These are phyloP conservation scores for Myocastor coypus DNA, from an alignment of 2,113 vertebrate genomes.

Conservation along the genomic window DNA sequence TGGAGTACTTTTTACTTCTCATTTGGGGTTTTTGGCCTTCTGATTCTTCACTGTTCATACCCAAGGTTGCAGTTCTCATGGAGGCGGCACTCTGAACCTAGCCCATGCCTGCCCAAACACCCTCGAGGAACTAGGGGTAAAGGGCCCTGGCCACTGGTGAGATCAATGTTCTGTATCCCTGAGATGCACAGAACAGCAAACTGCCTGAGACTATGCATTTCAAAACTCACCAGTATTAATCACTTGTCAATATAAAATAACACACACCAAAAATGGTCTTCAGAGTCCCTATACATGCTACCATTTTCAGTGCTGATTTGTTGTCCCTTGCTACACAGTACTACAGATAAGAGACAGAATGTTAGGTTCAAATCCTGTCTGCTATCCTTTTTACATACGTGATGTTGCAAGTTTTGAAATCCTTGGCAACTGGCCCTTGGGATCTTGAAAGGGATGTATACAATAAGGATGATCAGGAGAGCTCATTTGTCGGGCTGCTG, in stretches of 20 bases:
- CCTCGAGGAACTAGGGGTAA: neutral
- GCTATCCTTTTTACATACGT: neutral
- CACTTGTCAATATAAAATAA: neutral
- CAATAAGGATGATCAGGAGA: neutral
- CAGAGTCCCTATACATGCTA: neutral
- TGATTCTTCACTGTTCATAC: neutral
- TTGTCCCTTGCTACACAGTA: neutral
- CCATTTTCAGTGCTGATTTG: neutral
- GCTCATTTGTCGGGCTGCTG: neutral
- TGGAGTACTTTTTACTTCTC: constrained; percentile 28
- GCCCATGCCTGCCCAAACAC: neutral
- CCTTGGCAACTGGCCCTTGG: neutral
- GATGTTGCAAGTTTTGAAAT: neutral
- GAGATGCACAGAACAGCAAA: neutral
- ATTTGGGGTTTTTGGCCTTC: constrained; percentile 8
- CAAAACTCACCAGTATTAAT: neutral
- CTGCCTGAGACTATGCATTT: neutral
- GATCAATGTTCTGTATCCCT: neutral
- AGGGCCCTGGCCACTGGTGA: neutral
- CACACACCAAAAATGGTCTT: neutral
- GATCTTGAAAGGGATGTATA: neutral
- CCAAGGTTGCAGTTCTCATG: neutral
- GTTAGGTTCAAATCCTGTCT: neutral
- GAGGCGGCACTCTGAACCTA: neutral
- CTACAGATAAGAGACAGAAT: neutral